A percentile compares a stretch with the other conserved stretches of the same genome.
Conservation (phyloP, 2,888 invertebrate species). For the Mesochorus sp. region DNA sequence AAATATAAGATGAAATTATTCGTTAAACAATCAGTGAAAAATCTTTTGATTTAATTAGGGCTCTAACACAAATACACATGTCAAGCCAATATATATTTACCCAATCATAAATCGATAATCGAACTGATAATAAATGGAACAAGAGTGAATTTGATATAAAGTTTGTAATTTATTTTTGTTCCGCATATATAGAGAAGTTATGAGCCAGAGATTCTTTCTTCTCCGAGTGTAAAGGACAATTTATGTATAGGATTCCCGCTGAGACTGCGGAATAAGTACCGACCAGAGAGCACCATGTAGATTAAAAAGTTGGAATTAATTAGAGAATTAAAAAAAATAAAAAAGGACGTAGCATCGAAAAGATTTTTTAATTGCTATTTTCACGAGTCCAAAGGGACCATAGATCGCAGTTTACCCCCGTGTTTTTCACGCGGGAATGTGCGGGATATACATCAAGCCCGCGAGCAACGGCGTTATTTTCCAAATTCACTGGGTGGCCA, state of each 20-base stretch:
- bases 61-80: no score
- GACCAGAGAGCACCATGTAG: background rate
- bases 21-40: no score
- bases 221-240: background rate
- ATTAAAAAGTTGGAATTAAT: constrained; percentile 17
- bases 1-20: no score
- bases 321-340: background rate
- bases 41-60: no score
- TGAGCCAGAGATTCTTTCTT: background rate
- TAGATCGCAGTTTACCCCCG: constrained; percentile 39
- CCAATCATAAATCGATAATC: no score
- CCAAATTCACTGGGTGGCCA: constrained; percentile 67
- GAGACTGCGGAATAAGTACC: background rate
- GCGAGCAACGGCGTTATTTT: constrained; percentile 67
- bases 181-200: no score
- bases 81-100: no score
- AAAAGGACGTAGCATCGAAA: constrained; percentile 12
- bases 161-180: no score
- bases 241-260: background rate
- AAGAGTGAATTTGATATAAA: no score
- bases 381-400: constrained; percentile 38
- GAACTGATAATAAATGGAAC: no score
- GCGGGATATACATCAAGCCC: constrained; percentile 67
- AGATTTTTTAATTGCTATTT: constrained; percentile 55
- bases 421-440: constrained; percentile 18